Evolutionary conservation across 2,888 invertebrate genomes (phyloP).

Genomic region (Rambutsinella grinnellia): DNA sequence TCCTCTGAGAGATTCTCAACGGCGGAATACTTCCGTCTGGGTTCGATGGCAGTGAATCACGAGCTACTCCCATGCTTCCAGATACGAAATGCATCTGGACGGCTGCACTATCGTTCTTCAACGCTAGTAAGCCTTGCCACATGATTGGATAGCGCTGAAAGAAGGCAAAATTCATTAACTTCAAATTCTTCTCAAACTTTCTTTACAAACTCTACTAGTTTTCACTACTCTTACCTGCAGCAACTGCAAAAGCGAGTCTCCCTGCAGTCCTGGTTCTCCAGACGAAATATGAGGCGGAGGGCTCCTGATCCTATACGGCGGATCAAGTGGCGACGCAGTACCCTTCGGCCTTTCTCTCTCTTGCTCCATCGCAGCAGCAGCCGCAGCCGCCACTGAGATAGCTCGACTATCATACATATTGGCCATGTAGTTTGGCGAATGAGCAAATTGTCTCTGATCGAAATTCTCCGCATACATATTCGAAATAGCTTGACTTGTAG

Average conservation of each 20-base stretch:
- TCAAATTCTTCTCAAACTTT: not conserved
- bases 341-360: slow-evolving; percentile 55
- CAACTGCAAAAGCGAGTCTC: slow-evolving; percentile 84
- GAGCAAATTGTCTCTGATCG: slow-evolving; percentile 45
- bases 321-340: slow-evolving; percentile 35
- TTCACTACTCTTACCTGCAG: slow-evolving; percentile 73
- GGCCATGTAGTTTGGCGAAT: slow-evolving; percentile 46
- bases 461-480: slow-evolving; percentile 60
- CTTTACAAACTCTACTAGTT: not conserved
- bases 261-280: slow-evolving; percentile 74
- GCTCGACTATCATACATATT: slow-evolving; percentile 22
- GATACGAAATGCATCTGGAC: slow-evolving; percentile 99
- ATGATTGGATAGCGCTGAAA: slow-evolving; percentile 92
- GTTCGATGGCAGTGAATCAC: slow-evolving; percentile 87
- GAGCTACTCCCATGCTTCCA: slow-evolving; percentile 91
- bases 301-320: slow-evolving; percentile 50
- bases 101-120: slow-evolving; percentile 96
- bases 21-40: slow-evolving; percentile 87
- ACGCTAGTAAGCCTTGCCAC: slow-evolving; percentile 96
- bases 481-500: slow-evolving; percentile 60
- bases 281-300: slow-evolving; percentile 75
- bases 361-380: slow-evolving; percentile 47
- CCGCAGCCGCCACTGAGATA: slow-evolving; percentile 50
- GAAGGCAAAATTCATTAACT: slow-evolving; percentile 22
- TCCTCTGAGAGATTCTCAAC: slow-evolving; percentile 94